Evolutionary conservation across 92 coral and sea anemone genomes (phyloP).

Genomic region (Epizoanthus ramosus): DNA sequence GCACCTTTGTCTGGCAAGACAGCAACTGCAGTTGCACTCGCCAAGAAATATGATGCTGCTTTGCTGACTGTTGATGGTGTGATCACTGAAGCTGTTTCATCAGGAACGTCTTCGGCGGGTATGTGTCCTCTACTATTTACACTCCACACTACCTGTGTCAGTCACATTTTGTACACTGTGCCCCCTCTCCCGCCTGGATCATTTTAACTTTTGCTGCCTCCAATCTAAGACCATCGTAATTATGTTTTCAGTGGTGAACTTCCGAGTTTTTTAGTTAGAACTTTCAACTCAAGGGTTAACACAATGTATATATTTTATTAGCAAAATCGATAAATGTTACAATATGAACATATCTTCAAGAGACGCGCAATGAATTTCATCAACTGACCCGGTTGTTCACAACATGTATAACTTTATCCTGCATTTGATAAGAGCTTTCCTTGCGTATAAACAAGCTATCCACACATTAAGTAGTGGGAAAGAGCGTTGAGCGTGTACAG

Average conservation of each 20-base stretch:
- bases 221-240: too few species aligned
- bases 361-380: too few species aligned
- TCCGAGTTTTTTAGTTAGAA: not conserved
- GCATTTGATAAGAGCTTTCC: too few species aligned
- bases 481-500: too few species aligned
- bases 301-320: too few species aligned
- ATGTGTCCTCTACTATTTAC: not conserved
- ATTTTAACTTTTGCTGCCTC: not conserved
- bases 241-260: not conserved
- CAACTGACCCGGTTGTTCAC: too few species aligned
- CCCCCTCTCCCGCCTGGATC: not conserved
- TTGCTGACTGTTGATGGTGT: slow-evolving; percentile 89
- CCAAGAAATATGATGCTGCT: slow-evolving; percentile 91
- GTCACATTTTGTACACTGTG: not conserved
- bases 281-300: not conserved
- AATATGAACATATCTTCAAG: too few species aligned
- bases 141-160: not conserved
- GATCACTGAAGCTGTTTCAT: slow-evolving; percentile 86
- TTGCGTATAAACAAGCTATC: too few species aligned
- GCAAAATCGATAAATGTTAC: too few species aligned
- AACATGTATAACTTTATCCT: too few species aligned
- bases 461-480: too few species aligned
- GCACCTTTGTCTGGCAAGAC: slow-evolving; percentile 96
- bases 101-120: slow-evolving; percentile 95
- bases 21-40: slow-evolving; percentile 79